Evolutionary conservation across 2,797 vertebrate species (phyloP), one percentile per base, ranked within the genome.

Genomic region (Pagetopsis macropterus): DNA sequence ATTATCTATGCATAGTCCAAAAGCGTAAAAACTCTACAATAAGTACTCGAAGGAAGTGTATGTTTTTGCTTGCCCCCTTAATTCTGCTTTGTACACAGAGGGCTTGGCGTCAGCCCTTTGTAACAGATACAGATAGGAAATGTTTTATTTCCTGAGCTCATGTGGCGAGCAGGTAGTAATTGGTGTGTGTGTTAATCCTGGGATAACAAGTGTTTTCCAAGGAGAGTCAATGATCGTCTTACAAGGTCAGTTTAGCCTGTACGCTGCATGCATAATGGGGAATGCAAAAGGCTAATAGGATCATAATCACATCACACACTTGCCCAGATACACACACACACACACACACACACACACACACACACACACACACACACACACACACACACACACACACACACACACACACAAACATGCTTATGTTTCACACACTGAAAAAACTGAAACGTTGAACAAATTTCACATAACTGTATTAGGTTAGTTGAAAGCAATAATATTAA

Each of bases 181-280:
- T 90, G 89, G 85, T 88, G 82, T 84, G 87, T 84, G 87, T 86
- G 90, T 88, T 92, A 90, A 92, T 93, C 91, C 91, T 80, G 84
- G 89, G 89, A 92, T 92, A 92, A 93, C 89, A 92, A 91, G 90
- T 90, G 90, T 91, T 91, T 91, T 90, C 88, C 76, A 83, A 90
- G 83, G 82, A 89, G 89, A 92, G 87, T 88, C 89, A 88, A 89
- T 92, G 89, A 90, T 90, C 90, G 91, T 86, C 88, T 91, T 90
- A 90, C 90, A 90, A 89, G 93, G 91, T 92, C 90, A 91, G 85
- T 89, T 91, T 91, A 84, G 81, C 82, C 87, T 1, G 83, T 79
- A 82, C 71, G 80, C 85, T 78, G 85, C 87, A 86, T 90, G 90
- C 87, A 90, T 91, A 93, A 89, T 90, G 70, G 86, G 77, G 83